Evolutionary conservation across 2,888 invertebrate species (phyloP), one percentile per base, ranked within the genome.

Genomic region (Eupithecia dodoneata): DNA sequence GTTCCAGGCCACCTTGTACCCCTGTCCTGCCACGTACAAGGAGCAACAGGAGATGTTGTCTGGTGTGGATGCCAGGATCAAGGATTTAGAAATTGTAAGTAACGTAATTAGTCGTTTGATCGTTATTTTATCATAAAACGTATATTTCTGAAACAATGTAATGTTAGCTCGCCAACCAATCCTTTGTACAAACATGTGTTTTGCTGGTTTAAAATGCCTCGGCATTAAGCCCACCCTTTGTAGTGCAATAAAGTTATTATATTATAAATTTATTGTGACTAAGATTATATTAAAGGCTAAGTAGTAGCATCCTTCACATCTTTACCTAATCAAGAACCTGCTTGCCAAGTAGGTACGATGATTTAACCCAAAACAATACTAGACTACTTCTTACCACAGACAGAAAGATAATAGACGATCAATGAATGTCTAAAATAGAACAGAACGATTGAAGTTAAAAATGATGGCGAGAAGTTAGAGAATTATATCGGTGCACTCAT

Each of bases 1-100:
- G 0, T 97, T 97, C 92, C 96, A 97, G 71, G 97, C 97, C 0
- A 97, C 97, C 0, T 90, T 97, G 79, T 97, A 97, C 90, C 97
- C 97, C 0, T 97, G 97, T 85, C 97, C 97, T 0, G 97, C 97
- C 73, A 96, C 97, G 0, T 96, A 96, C 78, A 96, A 96, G 77
- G 97, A 97, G 79, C 94, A 97, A 77, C 91, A 96, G 78, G 97
- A 97, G 79, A 97, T 97, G 97, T 92, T 97, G 45, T 96, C 96
- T 73, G 97, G 97, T 5, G 97, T 97, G 1, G 96, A 96, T 87
- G 96, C 97, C 2, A 95, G 97, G 74, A 97, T 97, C 76, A 97
- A 97, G 85, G 97, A 97, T 88, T 94, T 97, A 81, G 96, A 96
- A 83, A 95, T 96, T 85, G 96, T 96, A 85, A 81, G 85, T 30